Percentiles rank a stretch among this genome's conserved stretches.
These are phyloP conservation scores for Masticophis lateralis DNA, from an alignment of 2,797 vertebrate genomes.

Conservation along the genomic window DNA sequence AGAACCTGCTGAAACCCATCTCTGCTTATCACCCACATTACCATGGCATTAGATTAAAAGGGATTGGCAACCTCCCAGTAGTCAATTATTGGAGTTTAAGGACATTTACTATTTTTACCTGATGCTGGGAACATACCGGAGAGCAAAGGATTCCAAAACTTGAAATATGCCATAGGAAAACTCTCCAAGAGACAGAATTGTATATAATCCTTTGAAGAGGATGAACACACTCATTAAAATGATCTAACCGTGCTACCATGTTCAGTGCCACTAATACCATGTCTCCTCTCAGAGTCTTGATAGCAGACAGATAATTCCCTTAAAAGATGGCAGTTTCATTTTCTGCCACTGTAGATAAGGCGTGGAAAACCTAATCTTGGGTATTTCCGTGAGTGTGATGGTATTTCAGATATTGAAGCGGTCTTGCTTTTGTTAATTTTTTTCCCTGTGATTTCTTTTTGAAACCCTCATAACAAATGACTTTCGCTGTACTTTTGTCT, in stretches of 20 bases:
- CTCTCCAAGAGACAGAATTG: background rate
- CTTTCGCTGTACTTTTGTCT: background rate
- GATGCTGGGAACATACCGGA: background rate
- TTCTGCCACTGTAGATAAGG: background rate
- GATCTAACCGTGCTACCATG: background rate
- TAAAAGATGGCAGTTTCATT: background rate
- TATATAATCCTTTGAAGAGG: background rate
- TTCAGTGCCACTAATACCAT: background rate
- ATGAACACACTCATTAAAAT: background rate
- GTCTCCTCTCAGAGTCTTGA: background rate
- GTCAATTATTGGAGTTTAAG: background rate
- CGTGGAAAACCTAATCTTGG: background rate
- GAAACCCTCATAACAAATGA: background rate
- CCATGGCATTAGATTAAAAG: background rate
- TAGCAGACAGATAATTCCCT: background rate
- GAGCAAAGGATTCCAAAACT: background rate
- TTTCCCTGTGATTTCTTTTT: background rate
- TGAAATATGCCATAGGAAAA: background rate
- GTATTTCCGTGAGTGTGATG: background rate
- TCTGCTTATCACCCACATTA: background rate
- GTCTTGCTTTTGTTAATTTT: background rate
- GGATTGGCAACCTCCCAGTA: background rate
- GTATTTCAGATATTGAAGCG: background rate
- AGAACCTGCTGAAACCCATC: too few relatives aligned
- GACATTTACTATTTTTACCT: background rate